Base-by-base conservation (phyloP, 2,797 vertebrate genomes). In the Coregonus suidteri region DNA sequence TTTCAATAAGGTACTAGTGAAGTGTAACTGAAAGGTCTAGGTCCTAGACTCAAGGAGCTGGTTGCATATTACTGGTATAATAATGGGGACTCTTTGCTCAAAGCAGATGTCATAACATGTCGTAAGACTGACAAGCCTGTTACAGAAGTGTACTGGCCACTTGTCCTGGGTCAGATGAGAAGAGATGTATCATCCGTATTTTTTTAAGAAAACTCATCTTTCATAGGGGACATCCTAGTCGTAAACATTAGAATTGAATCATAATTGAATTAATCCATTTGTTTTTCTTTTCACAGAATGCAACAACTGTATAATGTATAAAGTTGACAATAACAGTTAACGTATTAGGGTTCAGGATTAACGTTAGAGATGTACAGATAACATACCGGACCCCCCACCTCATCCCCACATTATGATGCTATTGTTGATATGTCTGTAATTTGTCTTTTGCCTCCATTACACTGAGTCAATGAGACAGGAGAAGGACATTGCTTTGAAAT, bases 301-400 rank as follows among this genome's bases (percentile, higher is more conserved):
- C 53, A 37, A 51, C 34, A 25, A 68, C 54, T 20, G 3, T 78
- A 62, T 13, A 71, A 78, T 16, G 31, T 75, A 7, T 18, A 51
- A 47, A 30, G 59, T 20, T 62, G 9, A 9, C n/a, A 51, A 31
- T 41, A 6, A 31, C 15, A 75, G 25, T 11, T 59, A 13, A 16
- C 41, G 25, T 30, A 14, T 5, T 14, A 35, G 6, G 31, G 4
- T n/a, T 5, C 18, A 16, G 31, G 31, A 0, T n/a, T 30, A 1
- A 81, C 35, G 72, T 75, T 73, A 71, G 34, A 47, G 16, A 78
- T 71, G 74, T 77, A 75, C 84, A 76, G 76, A 69, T 79, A 56
- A 15, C 65, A 35, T 20, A 30, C 1, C 13, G 11, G 18, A 6
- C 64, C 25, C 18, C 11, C 9, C 20, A 66, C 64, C 64, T 66